Conservation (phyloP, 2,797 vertebrate species). For the Falco peregrinus region DNA sequence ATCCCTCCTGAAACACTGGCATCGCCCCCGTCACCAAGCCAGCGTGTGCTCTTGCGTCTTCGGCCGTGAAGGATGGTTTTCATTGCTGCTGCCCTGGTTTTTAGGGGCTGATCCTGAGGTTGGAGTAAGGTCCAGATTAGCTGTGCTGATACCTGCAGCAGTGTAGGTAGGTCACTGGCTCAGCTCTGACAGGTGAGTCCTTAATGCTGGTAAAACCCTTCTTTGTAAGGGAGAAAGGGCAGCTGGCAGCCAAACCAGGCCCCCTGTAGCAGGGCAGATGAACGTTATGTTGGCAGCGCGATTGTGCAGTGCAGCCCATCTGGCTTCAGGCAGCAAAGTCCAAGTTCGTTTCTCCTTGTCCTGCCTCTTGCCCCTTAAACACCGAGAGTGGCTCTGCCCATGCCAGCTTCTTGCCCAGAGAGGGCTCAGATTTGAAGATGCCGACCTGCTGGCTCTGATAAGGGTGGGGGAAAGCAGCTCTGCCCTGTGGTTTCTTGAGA, state of each 20-base stretch:
- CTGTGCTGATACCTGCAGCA: background rate
- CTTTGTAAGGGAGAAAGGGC: background rate
- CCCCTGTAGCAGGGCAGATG: constrained; percentile 64
- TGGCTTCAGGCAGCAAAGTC: constrained; percentile 1
- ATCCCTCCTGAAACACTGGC: rapidly evolving
- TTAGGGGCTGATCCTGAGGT: background rate
- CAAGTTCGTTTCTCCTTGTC: constrained; percentile 16
- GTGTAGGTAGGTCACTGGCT: background rate
- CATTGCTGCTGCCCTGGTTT: constrained; percentile 1
- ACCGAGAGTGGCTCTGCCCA: background rate
- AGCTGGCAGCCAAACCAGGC: constrained; percentile 31
- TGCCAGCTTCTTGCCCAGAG: background rate
- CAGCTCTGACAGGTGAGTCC: background rate
- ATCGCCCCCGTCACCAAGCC: rapidly evolving
- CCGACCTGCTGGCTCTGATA: background rate
- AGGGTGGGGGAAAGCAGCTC: background rate
- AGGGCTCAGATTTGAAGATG: background rate
- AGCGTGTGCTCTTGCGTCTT: rapidly evolving
- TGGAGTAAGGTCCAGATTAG: background rate
- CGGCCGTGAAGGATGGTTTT: background rate
- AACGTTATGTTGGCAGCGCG: rapidly evolving
- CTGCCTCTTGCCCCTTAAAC: constrained; percentile 12
- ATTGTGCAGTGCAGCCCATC: background rate
- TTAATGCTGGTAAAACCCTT: constrained; percentile 33
- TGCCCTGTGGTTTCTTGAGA: background rate